Evolutionary conservation across 2,888 invertebrate genomes (phyloP), one percentile per base, ranked within the genome.

Genomic region (Ornithoptera priamus): DNA sequence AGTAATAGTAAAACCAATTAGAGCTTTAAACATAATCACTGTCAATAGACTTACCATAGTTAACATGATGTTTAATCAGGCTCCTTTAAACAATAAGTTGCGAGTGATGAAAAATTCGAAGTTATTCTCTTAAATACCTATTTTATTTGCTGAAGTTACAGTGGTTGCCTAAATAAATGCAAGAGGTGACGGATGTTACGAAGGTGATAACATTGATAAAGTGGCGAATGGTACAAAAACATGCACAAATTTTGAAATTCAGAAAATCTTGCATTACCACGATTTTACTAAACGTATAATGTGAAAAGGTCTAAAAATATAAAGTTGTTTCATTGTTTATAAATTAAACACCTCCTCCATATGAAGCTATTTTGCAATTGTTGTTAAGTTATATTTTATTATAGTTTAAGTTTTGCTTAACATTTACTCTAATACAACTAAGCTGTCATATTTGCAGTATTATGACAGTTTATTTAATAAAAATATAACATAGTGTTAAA

Each of bases 121-220:
- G 72, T 70, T 72, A 72, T 78, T 81, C 75, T 80, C 84, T 90
- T 91, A 91, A 89, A 91, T 91, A 91, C 83, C 77, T 72, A 76
- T 68, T 74, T 78, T 86, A 82, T 88, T 88, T 86, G 85, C 83
- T 75, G 74, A 84, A 79, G 83, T 87, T 86, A 81, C 87, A 85
- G 75, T 80, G 84, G 83, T 78, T 83, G 81, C 72, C 80, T 77
- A 81, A 80, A 81, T 78, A 77, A 65, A 72, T 72, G 70, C 71
- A 78, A 76, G 72, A 77, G 63, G 59, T 76, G 75, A 70, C 72
- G 74, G 76, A 75, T 80, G 80, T 77, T 79, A 82, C 78, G 74
- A 66, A 89, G 84, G 89, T 89, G 90, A 90, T 89, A 90, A 89
- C 81, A 80, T 77, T 76, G 80, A 84, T 85, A 79, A 81, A 78